phyloP scores from a whole-genome alignment of 1,140 invertebrate species.

The Zophobas atratus region DNA sequence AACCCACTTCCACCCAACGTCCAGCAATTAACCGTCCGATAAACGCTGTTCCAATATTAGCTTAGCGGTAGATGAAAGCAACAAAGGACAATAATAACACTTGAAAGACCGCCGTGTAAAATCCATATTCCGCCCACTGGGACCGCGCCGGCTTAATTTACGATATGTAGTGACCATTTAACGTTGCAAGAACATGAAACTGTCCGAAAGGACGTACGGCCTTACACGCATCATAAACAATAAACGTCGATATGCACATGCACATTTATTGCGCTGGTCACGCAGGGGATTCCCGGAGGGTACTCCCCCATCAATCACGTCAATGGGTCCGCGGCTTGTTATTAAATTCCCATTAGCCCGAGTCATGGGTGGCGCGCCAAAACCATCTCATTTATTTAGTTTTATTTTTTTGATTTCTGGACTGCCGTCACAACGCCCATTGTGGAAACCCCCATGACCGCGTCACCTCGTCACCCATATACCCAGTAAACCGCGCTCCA shows the following conservation, averaged over 20 bases:
- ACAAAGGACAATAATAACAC: slow-evolving; percentile 26
- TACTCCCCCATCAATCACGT: too few species aligned
- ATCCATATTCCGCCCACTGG: slow-evolving; percentile 48
- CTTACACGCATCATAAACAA: slow-evolving; percentile 47
- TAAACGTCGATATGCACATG: slow-evolving; percentile 47
- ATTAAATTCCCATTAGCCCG: too few species aligned
- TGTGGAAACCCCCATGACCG: too few species aligned
- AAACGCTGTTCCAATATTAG: slow-evolving; percentile 10
- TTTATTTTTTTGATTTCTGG: too few species aligned
- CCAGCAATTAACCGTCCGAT: slow-evolving; percentile 20
- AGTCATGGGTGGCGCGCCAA: too few species aligned
- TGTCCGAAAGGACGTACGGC: slow-evolving; percentile 16
- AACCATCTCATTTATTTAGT: too few species aligned
- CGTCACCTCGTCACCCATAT: slow-evolving; percentile 22
- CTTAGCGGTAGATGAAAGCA: slow-evolving; percentile 30
- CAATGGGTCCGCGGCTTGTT: too few species aligned
- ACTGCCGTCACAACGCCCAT: not conserved
- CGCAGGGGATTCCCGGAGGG: too few species aligned
- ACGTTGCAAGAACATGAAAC: slow-evolving; percentile 46
- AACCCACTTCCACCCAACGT: not conserved
- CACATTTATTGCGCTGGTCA: not conserved
- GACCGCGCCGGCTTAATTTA: slow-evolving; percentile 44
- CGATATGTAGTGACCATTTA: slow-evolving; percentile 40
- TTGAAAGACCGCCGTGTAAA: slow-evolving; percentile 38
- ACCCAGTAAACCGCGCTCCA: slow-evolving; percentile 18